Evolutionary conservation across 1,140 invertebrate species (phyloP), one percentile per base, ranked within the genome.

Genomic region (Heliconius congener): DNA sequence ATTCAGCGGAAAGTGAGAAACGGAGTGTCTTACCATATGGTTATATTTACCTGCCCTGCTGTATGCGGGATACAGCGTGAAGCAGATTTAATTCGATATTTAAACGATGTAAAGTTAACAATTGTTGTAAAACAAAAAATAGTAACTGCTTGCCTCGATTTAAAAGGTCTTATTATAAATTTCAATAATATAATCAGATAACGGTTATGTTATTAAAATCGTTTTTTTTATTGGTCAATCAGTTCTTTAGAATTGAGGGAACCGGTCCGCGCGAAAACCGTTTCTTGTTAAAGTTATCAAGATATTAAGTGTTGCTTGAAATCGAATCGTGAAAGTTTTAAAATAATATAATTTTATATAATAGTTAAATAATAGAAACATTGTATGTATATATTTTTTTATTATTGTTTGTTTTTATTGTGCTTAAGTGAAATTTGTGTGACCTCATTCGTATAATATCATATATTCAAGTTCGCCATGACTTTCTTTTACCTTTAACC

Each of bases 401-500:
- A 72, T 72, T 19, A 30, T 42, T 39, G n/a, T n/a, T 55, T 42
- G 13, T 46, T 34, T 37, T 27, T 66, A 18, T 23, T 66, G 37
- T 19, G 8, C 11, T n/a, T 34, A 23, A 37, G 55, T 76, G 74
- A 76, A 76, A 76, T 76, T 71, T 8, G n/a, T 66, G 19, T 34
- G 27, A 52, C 60, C 18, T 23, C 46, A 50, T 76, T 76, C 37
- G 13, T 37, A 46, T 76, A 76, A 39, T 42, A 37, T 70, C 18
- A 42, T 70, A 60, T 55, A 76, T 71, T 76, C 74, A 66, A 39
- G 37, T 39, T 50, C 39, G 60, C 27, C 23, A 30, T 46, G 8
- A 50, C 74, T 76, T 76, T 76, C 74, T 70, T 66, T 76, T 23
- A 76, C 34, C 74, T 76, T 70, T 76, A 42, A 76, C 74, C 34